A percentile compares a stretch with the other conserved stretches of the same genome.
These are phyloP conservation scores for Trichonephila clavata DNA, from an alignment of 1,140 invertebrate species.

Conservation along the genomic window DNA sequence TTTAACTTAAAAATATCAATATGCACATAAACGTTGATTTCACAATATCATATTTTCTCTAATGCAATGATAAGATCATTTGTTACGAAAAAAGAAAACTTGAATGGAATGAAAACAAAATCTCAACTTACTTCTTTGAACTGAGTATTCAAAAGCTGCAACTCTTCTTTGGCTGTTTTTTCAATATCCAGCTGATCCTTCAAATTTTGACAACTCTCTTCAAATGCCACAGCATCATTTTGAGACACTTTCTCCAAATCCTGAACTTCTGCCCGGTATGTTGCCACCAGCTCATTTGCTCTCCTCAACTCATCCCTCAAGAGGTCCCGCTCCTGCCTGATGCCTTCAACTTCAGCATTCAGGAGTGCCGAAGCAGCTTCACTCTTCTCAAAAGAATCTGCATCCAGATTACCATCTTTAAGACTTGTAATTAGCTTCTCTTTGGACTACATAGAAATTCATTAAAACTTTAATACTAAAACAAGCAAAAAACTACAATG, in stretches of 20 bases:
- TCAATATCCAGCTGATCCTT: conserved; percentile 84
- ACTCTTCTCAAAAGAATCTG: conserved; percentile 80
- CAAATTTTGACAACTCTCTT: conserved; percentile 81
- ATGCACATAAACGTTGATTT: too few species aligned
- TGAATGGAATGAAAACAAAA: too few species aligned
- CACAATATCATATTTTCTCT: too few species aligned
- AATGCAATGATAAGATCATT: too few species aligned
- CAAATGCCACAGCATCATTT: conserved; percentile 79
- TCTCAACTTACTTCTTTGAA: conserved; percentile 80
- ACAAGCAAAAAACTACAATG: not conserved
- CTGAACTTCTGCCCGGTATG: conserved; percentile 83
- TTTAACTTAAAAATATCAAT: too few species aligned
- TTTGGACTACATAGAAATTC: conserved; percentile 84
- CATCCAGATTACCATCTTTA: conserved; percentile 82
- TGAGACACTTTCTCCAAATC: conserved; percentile 81
- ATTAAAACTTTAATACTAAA: not conserved
- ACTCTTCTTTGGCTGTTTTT: conserved; percentile 82
- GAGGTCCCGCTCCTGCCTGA: conserved; percentile 85
- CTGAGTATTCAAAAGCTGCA: conserved; percentile 84
- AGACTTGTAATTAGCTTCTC: conserved; percentile 88
- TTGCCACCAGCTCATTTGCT: conserved; percentile 83
- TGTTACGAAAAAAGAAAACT: too few species aligned
- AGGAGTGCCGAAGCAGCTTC: conserved; percentile 78
- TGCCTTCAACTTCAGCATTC: conserved; percentile 80
- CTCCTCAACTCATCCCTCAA: conserved; percentile 85